Evolutionary conservation across 2,888 invertebrate species (phyloP), one percentile per base, ranked within the genome.

Genomic region (Chironomus riparius): DNA sequence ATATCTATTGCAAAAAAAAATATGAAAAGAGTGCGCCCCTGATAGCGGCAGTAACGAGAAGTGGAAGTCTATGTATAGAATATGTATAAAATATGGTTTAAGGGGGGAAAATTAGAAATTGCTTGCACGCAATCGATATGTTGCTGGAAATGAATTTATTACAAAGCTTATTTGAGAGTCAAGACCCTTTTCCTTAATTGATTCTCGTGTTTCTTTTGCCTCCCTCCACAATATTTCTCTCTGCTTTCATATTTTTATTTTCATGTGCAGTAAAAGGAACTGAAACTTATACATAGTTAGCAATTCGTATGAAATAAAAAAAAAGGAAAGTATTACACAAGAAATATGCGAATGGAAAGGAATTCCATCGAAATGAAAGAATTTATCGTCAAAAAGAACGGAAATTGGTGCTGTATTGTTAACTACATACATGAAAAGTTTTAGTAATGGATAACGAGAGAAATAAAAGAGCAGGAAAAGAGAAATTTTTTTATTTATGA

Each of bases 91-190:
- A 65, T 24, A 65, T 24, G 13, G 18, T 65, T 65, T 65, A 65
- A 21, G 21, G 21, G 65, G 62, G 65, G 65, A 65, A 65, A 65
- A 65, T 65, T 65, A 65, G 65, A 21, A 65, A 65, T 65, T 65
- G 21, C 65, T 65, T 24, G 21, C 65, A 65, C 65, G 65, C 65
- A 24, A 65, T 65, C 65, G 65, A 65, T 65, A 65, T 65, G 65
- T 65, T 65, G 10, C 65, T 65, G 21, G 65, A 65, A 65, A 65
- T 65, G 65, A 65, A 65, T 65, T 65, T 65, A 65, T 65, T 65
- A 65, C 65, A 65, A 65, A 65, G 65, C 65, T 65, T 65, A 65
- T 65, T 65, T 65, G 65, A 65, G 65, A 65, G 65, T 24, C 65
- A 24, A 24, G 65, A 24, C 65, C 65, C 65, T 65, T 56, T 65